Evolutionary conservation across 1,140 invertebrate genomes (phyloP), one percentile per base, ranked within the genome.

Genomic region (Plectrocnemia conspersa): DNA sequence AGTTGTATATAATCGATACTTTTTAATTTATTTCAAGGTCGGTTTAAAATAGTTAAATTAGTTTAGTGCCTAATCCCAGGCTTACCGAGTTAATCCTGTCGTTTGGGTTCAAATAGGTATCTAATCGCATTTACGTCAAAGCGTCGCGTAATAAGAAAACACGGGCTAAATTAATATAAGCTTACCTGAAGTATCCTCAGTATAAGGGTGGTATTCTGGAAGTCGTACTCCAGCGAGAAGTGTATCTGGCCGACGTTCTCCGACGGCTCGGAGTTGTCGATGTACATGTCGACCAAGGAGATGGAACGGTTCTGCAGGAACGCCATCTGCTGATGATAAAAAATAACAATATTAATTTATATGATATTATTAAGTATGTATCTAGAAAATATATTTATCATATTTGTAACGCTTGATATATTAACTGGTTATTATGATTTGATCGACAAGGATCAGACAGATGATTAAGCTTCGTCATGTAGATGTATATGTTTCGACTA

Each of bases 161-260:
- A 29, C n/a, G 27, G 27, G n/a, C 27, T 7, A 29, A 29, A 29
- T 7, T 29, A n/a, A 29, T 29, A n/a, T 29, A 29, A 18, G 71
- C 76, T 79, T 70, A 90, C 89, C 82, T 93, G 90, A 65, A 93
- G 83, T 64, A 94, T 91, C 73, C 87, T 88, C 57, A 96, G 74
- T 59, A 94, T 92, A 64, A 96, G 82, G 36, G 92, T 96, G 55
- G 89, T 91, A 64, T 91, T 91, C 76, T 93, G 91, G 74, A 95
- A 95, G 75, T 97, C 91, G 71, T 97, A 97, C 71, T 93, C 91
- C 64, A 97, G 74, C 36, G 88, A 92, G 75, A 97, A 93, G 70
- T 97, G 92, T 64, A 97, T 93, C 76, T 93, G 89, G 16, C 91
- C 91, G 54, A 93, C 89, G 72, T 91, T 92, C 73, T 93, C 89